Percentiles rank a stretch among this genome's conserved stretches.
Evolutionary conservation across 2,797 vertebrate genomes (phyloP).

Genomic region (Ambastaia sidthimunki): DNA sequence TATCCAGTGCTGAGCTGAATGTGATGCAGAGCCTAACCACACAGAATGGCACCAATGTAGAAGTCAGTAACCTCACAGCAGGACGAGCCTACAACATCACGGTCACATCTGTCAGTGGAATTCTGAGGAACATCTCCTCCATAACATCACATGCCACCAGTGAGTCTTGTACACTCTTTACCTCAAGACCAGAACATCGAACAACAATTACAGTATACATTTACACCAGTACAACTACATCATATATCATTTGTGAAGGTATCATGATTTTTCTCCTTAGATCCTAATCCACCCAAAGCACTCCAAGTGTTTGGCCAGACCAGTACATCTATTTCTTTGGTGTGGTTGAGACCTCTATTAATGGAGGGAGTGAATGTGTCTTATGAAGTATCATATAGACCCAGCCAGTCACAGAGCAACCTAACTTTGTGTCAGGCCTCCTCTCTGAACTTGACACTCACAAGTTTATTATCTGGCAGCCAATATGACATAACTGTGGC

Average conservation of each 20-base stretch:
- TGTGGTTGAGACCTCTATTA: constrained; percentile 52
- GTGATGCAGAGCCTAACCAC: fast-evolving
- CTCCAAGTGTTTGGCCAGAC: constrained; percentile 43
- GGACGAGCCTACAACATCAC: constrained; percentile 65
- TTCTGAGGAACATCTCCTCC: constrained; percentile 25
- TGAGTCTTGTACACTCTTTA: constrained; percentile 56
- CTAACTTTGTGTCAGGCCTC: constrained; percentile 50
- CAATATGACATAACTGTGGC: constrained; percentile 60
- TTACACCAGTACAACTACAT: neutral
- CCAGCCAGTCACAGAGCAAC: neutral
- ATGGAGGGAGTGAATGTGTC: constrained; percentile 51
- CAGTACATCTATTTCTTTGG: constrained; percentile 60
- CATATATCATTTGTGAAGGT: too few relatives aligned
- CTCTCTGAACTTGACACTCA: constrained; percentile 29
- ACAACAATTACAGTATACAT: neutral
- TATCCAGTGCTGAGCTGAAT: fast-evolving
- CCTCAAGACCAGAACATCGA: neutral
- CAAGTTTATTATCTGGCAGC: neutral
- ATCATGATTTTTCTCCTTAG: constrained; percentile 55
- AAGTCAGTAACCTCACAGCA: constrained; percentile 45
- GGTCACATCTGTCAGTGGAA: constrained; percentile 66
- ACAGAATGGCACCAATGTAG: fast-evolving
- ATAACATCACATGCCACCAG: constrained; percentile 61
- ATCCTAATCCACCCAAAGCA: constrained; percentile 63
- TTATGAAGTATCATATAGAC: constrained; percentile 40